phyloP scores from a whole-genome alignment of 2,888 invertebrate species.

The Caenorhabditis imperialis region DNA sequence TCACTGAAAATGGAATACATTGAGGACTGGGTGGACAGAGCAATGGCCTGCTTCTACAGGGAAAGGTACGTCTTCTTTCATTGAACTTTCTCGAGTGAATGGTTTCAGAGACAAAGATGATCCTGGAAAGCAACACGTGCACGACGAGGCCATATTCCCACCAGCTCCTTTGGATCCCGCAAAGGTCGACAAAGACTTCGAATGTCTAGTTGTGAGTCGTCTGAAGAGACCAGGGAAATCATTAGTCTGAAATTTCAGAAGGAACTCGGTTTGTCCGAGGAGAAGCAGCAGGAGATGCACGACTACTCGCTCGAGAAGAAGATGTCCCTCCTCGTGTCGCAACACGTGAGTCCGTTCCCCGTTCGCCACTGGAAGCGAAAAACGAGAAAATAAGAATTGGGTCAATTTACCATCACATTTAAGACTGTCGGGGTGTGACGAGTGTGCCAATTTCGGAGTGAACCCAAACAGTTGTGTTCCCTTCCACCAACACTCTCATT shows the following conservation, averaged over 20 bases:
- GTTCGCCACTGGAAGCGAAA: neutral
- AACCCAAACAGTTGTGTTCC: constrained; percentile 6
- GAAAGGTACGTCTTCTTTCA: constrained; percentile 37
- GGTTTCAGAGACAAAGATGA: constrained; percentile 52
- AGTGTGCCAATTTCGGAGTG: constrained; percentile 40
- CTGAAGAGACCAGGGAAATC: too few relatives aligned
- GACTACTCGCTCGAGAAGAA: constrained; percentile 72
- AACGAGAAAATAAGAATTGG: constrained; percentile 15
- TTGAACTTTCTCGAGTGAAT: too few relatives aligned
- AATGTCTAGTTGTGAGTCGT: constrained; percentile 25
- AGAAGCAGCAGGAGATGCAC: constrained; percentile 68
- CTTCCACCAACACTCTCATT: neutral
- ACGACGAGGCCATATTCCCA: constrained; percentile 33
- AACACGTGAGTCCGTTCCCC: constrained; percentile 55
- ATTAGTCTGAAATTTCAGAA: constrained; percentile 41
- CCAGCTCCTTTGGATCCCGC: constrained; percentile 41
- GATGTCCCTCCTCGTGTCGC: constrained; percentile 65
- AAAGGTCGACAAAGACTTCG: constrained; percentile 51
- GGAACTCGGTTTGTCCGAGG: constrained; percentile 73
- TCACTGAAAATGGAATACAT: constrained; percentile 54
- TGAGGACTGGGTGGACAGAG: constrained; percentile 69
- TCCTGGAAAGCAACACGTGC: constrained; percentile 22
- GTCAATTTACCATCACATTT: constrained; percentile 2
- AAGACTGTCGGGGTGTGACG: constrained; percentile 33
- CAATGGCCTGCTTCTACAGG: constrained; percentile 63